Percentiles rank a stretch among this genome's conserved stretches.
These are phyloP conservation scores for Drosophila nigritarsus DNA, from an alignment of 2,888 invertebrate species.

Conservation along the genomic window DNA sequence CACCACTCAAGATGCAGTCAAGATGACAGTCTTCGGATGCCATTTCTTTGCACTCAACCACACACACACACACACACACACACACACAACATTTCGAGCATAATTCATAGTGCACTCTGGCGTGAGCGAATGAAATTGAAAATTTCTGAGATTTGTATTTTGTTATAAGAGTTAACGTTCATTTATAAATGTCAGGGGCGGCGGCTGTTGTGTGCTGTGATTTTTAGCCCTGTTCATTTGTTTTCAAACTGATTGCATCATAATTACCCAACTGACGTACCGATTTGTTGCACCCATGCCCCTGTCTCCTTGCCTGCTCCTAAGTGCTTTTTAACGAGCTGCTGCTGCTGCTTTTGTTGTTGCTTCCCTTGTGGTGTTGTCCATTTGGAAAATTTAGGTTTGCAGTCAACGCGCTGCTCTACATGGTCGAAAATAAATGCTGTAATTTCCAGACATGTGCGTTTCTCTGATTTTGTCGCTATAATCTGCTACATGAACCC, in stretches of 20 bases:
- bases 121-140: conserved; percentile 39
- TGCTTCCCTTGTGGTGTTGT: conserved; percentile 10
- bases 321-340: conserved; percentile 81
- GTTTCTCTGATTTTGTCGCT: conserved; percentile 72
- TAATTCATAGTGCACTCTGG: conserved; percentile 42
- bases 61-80: neutral
- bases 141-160: conserved; percentile 26
- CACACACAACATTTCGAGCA: conserved; percentile 15
- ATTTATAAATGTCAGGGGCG: conserved; percentile 61
- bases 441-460: conserved; percentile 62
- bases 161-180: conserved; percentile 40
- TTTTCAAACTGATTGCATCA: conserved; percentile 73
- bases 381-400: conserved; percentile 42
- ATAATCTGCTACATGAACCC: conserved; percentile 80
- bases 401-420: conserved; percentile 6
- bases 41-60: conserved; percentile 40
- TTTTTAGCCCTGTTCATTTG: conserved; percentile 61
- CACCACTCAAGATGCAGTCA: conserved; percentile 53
- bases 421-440: conserved; percentile 52
- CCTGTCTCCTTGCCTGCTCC: conserved; percentile 21
- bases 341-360: conserved; percentile 2
- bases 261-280: conserved; percentile 66
- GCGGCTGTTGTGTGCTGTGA: conserved; percentile 55
- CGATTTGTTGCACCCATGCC: conserved; percentile 27
- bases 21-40: conserved; percentile 71